Conservation (phyloP, 2,888 invertebrate species). For the Callimorpha dominula region DNA sequence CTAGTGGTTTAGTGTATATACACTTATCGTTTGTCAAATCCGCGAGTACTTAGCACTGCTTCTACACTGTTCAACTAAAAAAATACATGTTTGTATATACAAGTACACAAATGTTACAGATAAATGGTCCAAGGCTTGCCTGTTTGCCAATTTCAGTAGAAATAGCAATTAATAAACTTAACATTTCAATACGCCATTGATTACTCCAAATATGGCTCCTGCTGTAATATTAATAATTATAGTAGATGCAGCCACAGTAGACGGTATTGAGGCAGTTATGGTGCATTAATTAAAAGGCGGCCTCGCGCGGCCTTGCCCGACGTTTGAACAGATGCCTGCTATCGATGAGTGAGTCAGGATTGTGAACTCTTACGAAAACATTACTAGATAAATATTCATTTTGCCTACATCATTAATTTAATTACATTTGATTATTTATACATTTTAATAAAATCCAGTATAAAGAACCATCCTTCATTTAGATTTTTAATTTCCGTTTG, state of each 20-base stretch:
- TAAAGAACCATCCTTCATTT: neutral
- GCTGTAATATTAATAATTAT: constrained; percentile 47
- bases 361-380: constrained; percentile 38
- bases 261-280: constrained; percentile 38
- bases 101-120: neutral
- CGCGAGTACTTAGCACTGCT: neutral
- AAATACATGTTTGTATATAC: too few relatives aligned
- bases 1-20: neutral
- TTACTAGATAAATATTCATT: constrained; percentile 41
- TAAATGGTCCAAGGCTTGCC: neutral
- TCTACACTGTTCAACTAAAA: too few relatives aligned
- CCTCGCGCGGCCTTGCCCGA: constrained; percentile 73
- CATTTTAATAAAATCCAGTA: neutral
- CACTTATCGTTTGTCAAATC: neutral
- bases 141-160: neutral
- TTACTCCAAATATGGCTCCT: constrained; percentile 38
- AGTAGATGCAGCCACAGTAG: constrained; percentile 37
- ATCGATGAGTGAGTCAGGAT: constrained; percentile 57
- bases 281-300: constrained; percentile 66
- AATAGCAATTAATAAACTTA: constrained; percentile 35
- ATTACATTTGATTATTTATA: constrained; percentile 4
- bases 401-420: constrained; percentile 8
- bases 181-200: constrained; percentile 46
- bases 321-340: constrained; percentile 74
- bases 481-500: neutral